Evolutionary conservation across 2,113 vertebrate genomes (phyloP).

Genomic region (Aptenodytes patagonicus): DNA sequence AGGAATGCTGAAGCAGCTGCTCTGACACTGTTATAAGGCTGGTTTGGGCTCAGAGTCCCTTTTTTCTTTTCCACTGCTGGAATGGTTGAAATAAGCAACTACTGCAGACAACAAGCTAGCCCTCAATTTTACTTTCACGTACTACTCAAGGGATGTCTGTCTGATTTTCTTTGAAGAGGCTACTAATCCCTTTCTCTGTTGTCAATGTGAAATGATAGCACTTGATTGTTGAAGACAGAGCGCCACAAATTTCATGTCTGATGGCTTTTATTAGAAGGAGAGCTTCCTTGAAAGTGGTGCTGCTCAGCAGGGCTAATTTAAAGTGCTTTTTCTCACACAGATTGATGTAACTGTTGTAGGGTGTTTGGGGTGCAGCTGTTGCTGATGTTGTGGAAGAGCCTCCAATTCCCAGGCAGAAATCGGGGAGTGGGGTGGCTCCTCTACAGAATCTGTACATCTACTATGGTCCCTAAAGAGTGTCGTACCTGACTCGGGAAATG

Average conservation of each 20-base stretch:
- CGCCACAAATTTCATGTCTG: background rate
- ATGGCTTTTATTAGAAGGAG: background rate
- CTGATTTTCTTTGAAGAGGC: background rate
- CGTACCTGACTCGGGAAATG: background rate
- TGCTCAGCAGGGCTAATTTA: conserved; percentile 7
- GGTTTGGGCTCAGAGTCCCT: background rate
- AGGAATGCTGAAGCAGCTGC: background rate
- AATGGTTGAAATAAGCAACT: background rate
- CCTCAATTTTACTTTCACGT: background rate
- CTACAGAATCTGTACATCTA: rapidly evolving
- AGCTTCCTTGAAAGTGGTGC: background rate
- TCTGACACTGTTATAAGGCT: rapidly evolving
- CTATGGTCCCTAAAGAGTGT: background rate
- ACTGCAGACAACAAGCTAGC: background rate
- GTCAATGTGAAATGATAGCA: background rate
- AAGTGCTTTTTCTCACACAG: background rate
- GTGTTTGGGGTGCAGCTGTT: background rate
- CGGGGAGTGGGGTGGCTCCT: background rate
- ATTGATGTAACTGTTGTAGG: background rate
- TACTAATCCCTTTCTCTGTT: conserved; percentile 23
- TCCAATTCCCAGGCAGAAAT: background rate
- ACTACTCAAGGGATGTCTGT: background rate
- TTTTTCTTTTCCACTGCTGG: background rate
- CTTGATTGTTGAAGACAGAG: background rate
- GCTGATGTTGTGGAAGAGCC: background rate